Conservation (phyloP, 2,888 invertebrate species). For the Drosophila kanekoi region DNA sequence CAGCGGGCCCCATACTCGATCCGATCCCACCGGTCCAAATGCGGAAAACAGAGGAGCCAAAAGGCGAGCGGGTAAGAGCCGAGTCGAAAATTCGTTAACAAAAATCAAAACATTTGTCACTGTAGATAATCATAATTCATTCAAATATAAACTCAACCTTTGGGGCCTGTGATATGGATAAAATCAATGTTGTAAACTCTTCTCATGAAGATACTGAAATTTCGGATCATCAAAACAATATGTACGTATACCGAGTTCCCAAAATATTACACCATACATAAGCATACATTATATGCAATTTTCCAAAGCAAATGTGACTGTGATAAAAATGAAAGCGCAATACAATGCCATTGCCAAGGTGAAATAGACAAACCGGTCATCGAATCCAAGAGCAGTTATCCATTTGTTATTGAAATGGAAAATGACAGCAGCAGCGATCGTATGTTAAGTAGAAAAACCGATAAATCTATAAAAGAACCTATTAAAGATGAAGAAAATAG, state of each 20-base stretch:
- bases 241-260: not conserved
- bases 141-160: slow-evolving; percentile 8
- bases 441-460: not conserved
- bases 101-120: not conserved
- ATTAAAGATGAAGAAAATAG: not conserved
- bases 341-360: not conserved
- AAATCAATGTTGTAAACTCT: not conserved
- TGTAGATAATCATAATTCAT: slow-evolving; percentile 13
- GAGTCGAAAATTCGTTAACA: not conserved
- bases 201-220: not conserved
- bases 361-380: not conserved
- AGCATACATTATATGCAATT: not conserved
- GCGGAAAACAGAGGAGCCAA: slow-evolving; percentile 11
- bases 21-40: slow-evolving; percentile 5
- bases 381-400: slow-evolving; percentile 17
- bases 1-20: not conserved
- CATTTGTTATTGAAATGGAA: slow-evolving; percentile 29
- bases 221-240: not conserved
- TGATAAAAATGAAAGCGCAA: not conserved
- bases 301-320: slow-evolving; percentile 5
- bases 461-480: not conserved
- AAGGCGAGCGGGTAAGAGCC: slow-evolving; percentile 14
- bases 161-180: slow-evolving; percentile 5
- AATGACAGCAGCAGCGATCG: slow-evolving; percentile 9
- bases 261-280: no score